Conservation (phyloP, 2,888 invertebrate species). For the Ectropis crepuscularia region DNA sequence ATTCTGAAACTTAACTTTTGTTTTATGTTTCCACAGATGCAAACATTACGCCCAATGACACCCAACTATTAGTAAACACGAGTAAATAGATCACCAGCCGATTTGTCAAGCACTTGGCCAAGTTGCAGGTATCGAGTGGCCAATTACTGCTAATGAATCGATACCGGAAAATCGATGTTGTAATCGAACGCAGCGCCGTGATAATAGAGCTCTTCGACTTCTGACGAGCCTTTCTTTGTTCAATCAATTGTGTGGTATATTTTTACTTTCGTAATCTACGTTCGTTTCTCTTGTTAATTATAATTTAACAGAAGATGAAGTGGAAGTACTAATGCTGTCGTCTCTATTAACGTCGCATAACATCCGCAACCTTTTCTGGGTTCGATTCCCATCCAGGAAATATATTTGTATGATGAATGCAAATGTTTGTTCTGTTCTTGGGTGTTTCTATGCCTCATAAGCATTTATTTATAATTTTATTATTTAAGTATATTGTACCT, state of each 20-base stretch:
- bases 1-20: too few relatives aligned
- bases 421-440: too few relatives aligned
- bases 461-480: too few relatives aligned
- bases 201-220: constrained; percentile 21
- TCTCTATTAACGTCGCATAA: too few relatives aligned
- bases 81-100: constrained; percentile 57
- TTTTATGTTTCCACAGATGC: too few relatives aligned
- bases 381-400: too few relatives aligned
- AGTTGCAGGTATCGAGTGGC: constrained; percentile 61
- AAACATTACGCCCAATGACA: too few relatives aligned
- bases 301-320: background rate
- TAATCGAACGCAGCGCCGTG: constrained; percentile 46
- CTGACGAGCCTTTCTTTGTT: constrained; percentile 6
- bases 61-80: constrained; percentile 17
- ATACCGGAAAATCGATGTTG: constrained; percentile 74
- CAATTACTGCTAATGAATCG: constrained; percentile 58
- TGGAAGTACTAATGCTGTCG: too few relatives aligned
- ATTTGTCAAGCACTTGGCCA: constrained; percentile 70
- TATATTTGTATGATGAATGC: too few relatives aligned
- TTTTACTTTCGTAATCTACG: background rate
- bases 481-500: too few relatives aligned
- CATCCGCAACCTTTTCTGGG: too few relatives aligned
- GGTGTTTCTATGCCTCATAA: too few relatives aligned
- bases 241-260: background rate
- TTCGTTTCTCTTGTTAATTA: background rate